Base-by-base conservation (phyloP, 2,113 vertebrate species). In the Brachypteracias leptosomus region DNA sequence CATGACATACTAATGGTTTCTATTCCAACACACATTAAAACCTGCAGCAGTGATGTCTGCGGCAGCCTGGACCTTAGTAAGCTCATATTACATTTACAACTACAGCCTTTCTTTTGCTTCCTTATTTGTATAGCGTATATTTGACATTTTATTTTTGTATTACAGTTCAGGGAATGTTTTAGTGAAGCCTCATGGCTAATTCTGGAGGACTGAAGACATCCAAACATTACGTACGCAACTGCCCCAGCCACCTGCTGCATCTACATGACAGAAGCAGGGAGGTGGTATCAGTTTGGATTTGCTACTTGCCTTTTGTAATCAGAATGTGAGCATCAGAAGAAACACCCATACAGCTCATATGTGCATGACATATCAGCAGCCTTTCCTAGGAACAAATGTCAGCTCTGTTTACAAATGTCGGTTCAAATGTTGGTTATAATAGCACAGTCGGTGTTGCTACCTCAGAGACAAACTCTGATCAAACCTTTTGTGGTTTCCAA, bases 21-120 rank as follows among this genome's bases (percentile, higher is more conserved):
- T 97, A 97, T 97, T 97, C 97, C 96, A 92, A 90, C 96, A 46
- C 61, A 90, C 70, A 91, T 85, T 94, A 86, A 97, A 97, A 94
- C 75, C 72, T 89, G 61, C 46, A 91, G 55, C 63, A 74, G 82
- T 86, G 88, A 93, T 29, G 54, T 70, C 61, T 1, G 0, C 92
- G 81, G 83, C 90, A 96, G 84, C 59, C 52, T 13, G 42, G 90
- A 88, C 75, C 61, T 62, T 10, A 22, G 66, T n/a, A 89, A 90
- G 95, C 93, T 98, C 96, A 72, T 22, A 22, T 97, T 96, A 90
- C 96, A 0, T 81, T 92, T 93, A 79, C 38, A 78, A 75, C 83
- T 65, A 33, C 61, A 72, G 68, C 35, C 90, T 96, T 85, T 87
- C 91, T 94, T 97, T 95, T 95, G 86, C 90, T 95, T 96, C 96